Conservation (phyloP, 2,888 invertebrate genomes). For the Heteromurus nitidus region DNA sequence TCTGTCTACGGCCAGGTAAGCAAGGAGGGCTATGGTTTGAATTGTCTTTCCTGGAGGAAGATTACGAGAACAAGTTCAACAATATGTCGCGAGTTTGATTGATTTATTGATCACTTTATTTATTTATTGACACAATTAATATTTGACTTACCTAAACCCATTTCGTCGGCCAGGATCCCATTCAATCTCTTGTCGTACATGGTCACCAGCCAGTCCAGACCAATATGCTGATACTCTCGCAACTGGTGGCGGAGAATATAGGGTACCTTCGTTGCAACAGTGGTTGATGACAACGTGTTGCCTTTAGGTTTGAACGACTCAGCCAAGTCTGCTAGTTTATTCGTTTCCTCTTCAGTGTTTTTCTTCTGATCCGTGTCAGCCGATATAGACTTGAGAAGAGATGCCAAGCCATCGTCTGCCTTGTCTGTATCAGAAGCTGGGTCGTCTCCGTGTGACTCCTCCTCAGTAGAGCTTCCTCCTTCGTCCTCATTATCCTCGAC, state of each 20-base stretch:
- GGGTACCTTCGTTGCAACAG: slow-evolving; percentile 83
- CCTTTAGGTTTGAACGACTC: slow-evolving; percentile 98
- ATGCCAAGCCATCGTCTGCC: slow-evolving; percentile 76
- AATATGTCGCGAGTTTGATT: too few species aligned
- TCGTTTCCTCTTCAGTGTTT: slow-evolving; percentile 77
- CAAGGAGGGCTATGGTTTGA: slow-evolving; percentile 95
- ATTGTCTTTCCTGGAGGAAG: slow-evolving; percentile 98
- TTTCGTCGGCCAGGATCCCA: slow-evolving; percentile 93
- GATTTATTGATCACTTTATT: too few species aligned
- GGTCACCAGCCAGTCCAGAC: slow-evolving; percentile 96
- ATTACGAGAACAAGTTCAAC: too few species aligned
- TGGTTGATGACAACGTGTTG: slow-evolving; percentile 94
- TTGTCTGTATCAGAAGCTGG: slow-evolving; percentile 76
- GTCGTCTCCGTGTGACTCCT: slow-evolving; percentile 80
- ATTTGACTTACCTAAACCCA: slow-evolving; percentile 91
- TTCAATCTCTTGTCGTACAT: slow-evolving; percentile 96
- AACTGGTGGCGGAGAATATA: slow-evolving; percentile 91
- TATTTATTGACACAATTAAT: not conserved
- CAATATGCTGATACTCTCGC: slow-evolving; percentile 97
- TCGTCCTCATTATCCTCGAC: slow-evolving; percentile 79
- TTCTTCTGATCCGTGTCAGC: slow-evolving; percentile 85
- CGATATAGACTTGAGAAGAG: slow-evolving; percentile 80
- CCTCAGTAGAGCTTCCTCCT: slow-evolving; percentile 80
- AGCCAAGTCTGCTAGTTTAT: slow-evolving; percentile 87
- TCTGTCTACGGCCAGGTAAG: slow-evolving; percentile 88